Percentiles rank a stretch among this genome's conserved stretches.
These are phyloP conservation scores for Lonchura striata DNA, from an alignment of 2,113 vertebrate species.

Conservation along the genomic window DNA sequence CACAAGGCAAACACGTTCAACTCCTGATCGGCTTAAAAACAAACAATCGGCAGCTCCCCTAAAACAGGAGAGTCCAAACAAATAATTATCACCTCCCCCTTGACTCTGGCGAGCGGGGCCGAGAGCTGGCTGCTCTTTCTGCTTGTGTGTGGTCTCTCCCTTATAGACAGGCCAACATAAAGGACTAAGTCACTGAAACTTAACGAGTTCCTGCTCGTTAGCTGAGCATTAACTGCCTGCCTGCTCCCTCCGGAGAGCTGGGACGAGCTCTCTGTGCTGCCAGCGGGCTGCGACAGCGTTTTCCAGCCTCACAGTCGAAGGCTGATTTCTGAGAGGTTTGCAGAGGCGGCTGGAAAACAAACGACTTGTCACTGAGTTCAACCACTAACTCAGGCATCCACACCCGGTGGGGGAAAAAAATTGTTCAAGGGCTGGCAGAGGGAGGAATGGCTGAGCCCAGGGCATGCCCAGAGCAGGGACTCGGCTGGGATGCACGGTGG, in stretches of 20 bases:
- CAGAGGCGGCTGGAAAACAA: background rate
- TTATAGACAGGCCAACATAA: conserved; percentile 41
- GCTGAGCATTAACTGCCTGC: conserved; percentile 12
- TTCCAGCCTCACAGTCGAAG: background rate
- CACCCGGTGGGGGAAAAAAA: rapidly evolving
- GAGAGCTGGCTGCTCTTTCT: background rate
- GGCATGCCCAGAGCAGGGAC: background rate
- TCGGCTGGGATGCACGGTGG: background rate
- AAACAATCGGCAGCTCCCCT: conserved; percentile 16
- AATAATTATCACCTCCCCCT: conserved; percentile 51
- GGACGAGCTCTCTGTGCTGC: background rate
- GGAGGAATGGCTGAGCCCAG: background rate
- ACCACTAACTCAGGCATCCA: background rate
- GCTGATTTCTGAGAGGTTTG: background rate
- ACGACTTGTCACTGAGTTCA: background rate
- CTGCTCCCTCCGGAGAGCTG: background rate
- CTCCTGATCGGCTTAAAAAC: conserved; percentile 1
- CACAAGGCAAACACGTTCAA: background rate
- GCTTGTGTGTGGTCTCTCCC: conserved; percentile 61
- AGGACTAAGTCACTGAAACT: conserved; percentile 53
- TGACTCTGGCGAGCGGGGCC: background rate
- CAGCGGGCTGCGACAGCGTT: background rate
- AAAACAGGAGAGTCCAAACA: conserved; percentile 45
- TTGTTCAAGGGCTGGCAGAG: background rate
- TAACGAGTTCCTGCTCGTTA: conserved; percentile 65